Evolutionary conservation across 1,140 invertebrate genomes (phyloP).

Genomic region (Drosophila mayri): DNA sequence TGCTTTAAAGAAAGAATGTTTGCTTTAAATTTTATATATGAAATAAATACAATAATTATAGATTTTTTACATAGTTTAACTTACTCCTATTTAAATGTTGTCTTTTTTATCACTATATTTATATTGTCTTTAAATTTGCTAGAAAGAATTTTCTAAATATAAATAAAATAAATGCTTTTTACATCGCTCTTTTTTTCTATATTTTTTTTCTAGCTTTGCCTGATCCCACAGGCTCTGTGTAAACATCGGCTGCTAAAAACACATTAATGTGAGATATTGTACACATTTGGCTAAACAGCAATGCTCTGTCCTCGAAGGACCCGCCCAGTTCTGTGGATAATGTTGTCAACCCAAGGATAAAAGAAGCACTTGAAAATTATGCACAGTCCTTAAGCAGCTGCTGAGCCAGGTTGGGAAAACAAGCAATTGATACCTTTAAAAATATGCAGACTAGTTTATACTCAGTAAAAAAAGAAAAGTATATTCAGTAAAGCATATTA

Average conservation of each 20-base stretch:
- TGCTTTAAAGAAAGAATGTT: not conserved
- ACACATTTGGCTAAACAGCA: slow-evolving; percentile 3
- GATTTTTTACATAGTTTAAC: not conserved
- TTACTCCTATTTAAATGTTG: no score
- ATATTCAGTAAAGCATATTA: not conserved
- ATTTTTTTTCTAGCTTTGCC: not conserved
- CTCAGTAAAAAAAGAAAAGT: not conserved
- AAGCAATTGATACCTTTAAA: not conserved
- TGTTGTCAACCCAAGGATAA: slow-evolving; percentile 3
- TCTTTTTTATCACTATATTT: no score
- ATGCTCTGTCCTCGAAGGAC: not conserved
- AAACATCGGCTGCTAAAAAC: not conserved
- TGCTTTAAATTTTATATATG: no score
- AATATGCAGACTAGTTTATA: not conserved
- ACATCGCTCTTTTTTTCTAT: not conserved
- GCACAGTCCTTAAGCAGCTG: not conserved
- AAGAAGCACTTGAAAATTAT: not conserved
- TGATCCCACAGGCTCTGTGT: not conserved
- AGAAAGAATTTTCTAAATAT: no score
- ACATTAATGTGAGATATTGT: slow-evolving; percentile 3
- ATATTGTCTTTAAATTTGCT: no score
- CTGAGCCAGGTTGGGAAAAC: not conserved
- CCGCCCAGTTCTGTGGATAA: slow-evolving; percentile 10
- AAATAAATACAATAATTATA: not conserved
- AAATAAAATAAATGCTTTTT: no score